Percentiles rank a stretch among this genome's conserved stretches.
Conservation (phyloP, 2,113 vertebrate species). For the Alligator mississippiensis region DNA sequence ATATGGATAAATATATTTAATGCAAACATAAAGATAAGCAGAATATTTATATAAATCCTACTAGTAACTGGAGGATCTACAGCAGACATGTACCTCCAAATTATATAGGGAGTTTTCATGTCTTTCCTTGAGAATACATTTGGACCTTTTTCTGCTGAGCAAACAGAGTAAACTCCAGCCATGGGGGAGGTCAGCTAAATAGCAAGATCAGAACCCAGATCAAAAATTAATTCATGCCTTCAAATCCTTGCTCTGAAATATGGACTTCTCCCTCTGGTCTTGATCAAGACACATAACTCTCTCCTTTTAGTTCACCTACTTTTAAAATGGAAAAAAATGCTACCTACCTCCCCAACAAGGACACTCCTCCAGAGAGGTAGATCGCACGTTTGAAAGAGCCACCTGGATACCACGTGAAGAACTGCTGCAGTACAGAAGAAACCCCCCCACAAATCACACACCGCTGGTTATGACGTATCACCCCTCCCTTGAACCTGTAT, state of each 20-base stretch:
- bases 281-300: accelerated
- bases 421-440: no score
- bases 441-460: no score
- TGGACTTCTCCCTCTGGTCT: background rate
- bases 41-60: background rate
- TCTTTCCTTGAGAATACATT: background rate
- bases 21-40: background rate
- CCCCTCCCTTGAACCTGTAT: no score
- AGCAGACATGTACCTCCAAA: background rate
- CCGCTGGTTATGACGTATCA: no score
- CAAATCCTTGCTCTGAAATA: background rate
- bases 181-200: background rate
- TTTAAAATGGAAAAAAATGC: background rate
- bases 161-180: background rate
- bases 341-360: no score
- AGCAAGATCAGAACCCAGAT: background rate
- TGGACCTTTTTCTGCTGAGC: accelerated
- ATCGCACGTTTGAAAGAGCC: no score
- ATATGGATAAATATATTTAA: background rate
- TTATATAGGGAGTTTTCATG: background rate
- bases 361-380: no score
- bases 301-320: accelerated
- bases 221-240: background rate
- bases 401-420: no score
- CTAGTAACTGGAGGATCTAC: background rate